phyloP scores from a whole-genome alignment of 2,797 vertebrate genomes.

The Cottoperca gobio region DNA sequence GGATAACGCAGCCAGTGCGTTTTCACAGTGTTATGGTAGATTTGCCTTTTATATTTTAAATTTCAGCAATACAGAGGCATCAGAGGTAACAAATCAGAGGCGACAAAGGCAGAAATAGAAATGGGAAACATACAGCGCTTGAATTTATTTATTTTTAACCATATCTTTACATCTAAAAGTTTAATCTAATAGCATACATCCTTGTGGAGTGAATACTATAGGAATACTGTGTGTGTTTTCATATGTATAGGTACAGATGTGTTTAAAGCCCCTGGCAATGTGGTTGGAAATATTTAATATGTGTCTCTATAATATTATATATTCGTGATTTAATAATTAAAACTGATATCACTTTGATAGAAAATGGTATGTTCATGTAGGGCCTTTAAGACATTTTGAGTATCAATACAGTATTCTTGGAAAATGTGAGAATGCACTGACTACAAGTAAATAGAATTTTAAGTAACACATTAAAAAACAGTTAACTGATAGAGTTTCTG shows the following conservation, averaged over 20 bases:
- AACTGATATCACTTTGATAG: neutral
- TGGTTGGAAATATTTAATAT: neutral
- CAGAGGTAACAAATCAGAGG: constrained; percentile 37
- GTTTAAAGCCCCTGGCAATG: neutral
- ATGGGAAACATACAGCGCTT: constrained; percentile 5
- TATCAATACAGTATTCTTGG: neutral
- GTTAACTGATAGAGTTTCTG: constrained; percentile 67
- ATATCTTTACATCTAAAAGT: neutral
- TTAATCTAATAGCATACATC: neutral
- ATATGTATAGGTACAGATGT: neutral
- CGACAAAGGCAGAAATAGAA: constrained; percentile 38
- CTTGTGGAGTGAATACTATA: neutral
- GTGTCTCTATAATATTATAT: neutral
- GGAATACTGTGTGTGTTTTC: too few species aligned
- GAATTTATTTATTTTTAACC: neutral
- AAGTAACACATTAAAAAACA: constrained; percentile 69
- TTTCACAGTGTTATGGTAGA: constrained; percentile 22
- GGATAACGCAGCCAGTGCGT: neutral
- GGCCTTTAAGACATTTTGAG: neutral
- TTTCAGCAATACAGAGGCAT: constrained; percentile 28
- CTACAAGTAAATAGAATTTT: constrained; percentile 54
- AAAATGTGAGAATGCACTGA: constrained; percentile 11
- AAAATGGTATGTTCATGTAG: neutral
- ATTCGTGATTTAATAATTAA: neutral
- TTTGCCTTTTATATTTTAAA: constrained; percentile 39